These are phyloP conservation scores for Lasioglossum villosulum DNA, from an alignment of 2,888 invertebrate genomes.

Conservation along the genomic window DNA sequence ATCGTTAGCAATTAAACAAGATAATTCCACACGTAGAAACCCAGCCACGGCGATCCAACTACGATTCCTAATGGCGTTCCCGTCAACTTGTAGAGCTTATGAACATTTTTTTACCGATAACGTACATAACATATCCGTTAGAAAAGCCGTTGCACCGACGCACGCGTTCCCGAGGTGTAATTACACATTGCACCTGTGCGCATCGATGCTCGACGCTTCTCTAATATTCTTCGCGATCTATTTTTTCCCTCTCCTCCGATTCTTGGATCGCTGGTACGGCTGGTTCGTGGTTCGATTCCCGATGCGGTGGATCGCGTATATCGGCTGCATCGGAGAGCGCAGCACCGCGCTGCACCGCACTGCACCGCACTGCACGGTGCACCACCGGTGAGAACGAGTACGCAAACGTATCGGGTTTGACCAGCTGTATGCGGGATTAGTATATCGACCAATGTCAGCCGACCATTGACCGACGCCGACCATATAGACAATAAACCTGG, in stretches of 20 bases:
- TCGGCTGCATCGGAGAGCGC: background rate
- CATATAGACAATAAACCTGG: slow-evolving; percentile 60
- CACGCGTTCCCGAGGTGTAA: background rate
- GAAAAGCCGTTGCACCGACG: background rate
- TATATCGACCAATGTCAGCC: slow-evolving; percentile 66
- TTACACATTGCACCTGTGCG: background rate
- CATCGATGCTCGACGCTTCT: background rate
- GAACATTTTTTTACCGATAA: background rate
- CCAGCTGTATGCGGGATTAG: slow-evolving; percentile 53
- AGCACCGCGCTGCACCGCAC: background rate
- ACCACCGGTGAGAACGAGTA: background rate
- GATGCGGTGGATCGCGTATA: background rate
- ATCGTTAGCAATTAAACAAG: too few species aligned
- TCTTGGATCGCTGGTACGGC: background rate
- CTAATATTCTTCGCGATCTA: background rate
- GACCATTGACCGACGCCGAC: slow-evolving; percentile 58
- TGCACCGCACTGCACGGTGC: too few species aligned
- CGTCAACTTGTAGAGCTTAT: background rate
- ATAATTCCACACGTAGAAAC: background rate
- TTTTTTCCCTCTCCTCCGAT: background rate
- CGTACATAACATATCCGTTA: background rate
- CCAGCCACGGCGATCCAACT: background rate
- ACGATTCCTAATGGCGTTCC: background rate
- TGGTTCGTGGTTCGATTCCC: background rate
- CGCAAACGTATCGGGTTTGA: slow-evolving; percentile 19